Percentiles rank a stretch among this genome's conserved stretches.
Conservation (phyloP, 2,113 vertebrate genomes). For the Burhinus bistriatus region DNA sequence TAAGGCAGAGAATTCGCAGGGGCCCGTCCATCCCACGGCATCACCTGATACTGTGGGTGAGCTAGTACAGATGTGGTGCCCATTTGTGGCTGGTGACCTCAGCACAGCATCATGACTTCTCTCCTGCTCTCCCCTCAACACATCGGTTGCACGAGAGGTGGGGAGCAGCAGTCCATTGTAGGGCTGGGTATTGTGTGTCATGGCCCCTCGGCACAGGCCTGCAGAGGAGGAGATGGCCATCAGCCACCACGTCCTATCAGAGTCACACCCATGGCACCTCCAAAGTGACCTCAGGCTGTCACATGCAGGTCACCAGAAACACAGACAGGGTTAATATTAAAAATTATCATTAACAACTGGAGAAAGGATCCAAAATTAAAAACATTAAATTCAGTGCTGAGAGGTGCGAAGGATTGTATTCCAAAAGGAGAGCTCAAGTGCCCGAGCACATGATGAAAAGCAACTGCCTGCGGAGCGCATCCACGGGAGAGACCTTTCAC, state of each 20-base stretch:
- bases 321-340: neutral
- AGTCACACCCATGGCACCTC: neutral
- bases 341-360: neutral
- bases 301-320: neutral
- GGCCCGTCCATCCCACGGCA: accelerated
- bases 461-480: neutral
- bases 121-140: neutral
- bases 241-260: accelerated
- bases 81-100: neutral
- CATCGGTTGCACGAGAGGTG: neutral
- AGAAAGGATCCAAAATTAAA: neutral
- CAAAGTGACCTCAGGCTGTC: neutral
- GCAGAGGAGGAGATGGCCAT: neutral
- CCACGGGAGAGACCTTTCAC: neutral
- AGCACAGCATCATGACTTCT: neutral
- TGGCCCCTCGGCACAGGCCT: neutral
- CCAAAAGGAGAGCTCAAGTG: neutral
- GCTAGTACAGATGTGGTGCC: neutral
- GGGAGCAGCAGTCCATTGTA: neutral
- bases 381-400: neutral
- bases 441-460: neutral
- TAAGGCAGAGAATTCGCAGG: neutral
- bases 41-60: neutral
- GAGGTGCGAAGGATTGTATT: neutral
- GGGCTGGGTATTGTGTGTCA: neutral